Evolutionary conservation across 2,888 invertebrate genomes (phyloP).

Genomic region (Pinctada fucata): DNA sequence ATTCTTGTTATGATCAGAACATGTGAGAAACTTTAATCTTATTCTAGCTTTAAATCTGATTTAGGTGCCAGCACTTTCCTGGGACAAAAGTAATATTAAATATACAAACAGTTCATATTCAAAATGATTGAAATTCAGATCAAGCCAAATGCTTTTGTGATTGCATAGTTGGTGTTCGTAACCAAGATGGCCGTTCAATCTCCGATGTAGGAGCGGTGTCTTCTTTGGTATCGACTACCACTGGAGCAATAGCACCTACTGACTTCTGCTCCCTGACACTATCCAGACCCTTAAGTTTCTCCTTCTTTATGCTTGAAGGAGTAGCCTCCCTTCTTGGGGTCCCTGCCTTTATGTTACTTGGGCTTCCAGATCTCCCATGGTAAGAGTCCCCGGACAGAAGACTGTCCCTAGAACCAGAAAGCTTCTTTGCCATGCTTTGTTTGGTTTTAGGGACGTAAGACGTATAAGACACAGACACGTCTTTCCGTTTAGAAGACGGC

Average conservation of each 20-base stretch:
- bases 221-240: not conserved
- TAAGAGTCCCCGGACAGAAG: conserved; percentile 17
- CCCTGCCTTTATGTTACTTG: not conserved
- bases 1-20: too few species aligned
- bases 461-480: conserved; percentile 32
- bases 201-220: not conserved
- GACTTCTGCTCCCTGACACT: not conserved
- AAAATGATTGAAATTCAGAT: not conserved
- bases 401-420: conserved; percentile 23
- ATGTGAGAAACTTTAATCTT: too few species aligned
- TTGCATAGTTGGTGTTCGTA: conserved; percentile 13
- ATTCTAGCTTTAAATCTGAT: too few species aligned
- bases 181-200: conserved; percentile 23
- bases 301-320: conserved; percentile 6
- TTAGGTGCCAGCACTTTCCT: too few species aligned
- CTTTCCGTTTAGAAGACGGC: conserved; percentile 24
- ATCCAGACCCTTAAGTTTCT: not conserved
- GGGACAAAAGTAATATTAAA: too few species aligned
- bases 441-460: conserved; percentile 33
- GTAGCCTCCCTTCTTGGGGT: conserved; percentile 9
- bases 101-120: not conserved
- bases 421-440: conserved; percentile 7
- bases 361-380: conserved; percentile 10
- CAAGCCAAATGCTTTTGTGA: conserved; percentile 30
- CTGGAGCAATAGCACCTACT: not conserved